phyloP scores from a whole-genome alignment of 1,140 invertebrate species.

The Octopus sinensis region DNA sequence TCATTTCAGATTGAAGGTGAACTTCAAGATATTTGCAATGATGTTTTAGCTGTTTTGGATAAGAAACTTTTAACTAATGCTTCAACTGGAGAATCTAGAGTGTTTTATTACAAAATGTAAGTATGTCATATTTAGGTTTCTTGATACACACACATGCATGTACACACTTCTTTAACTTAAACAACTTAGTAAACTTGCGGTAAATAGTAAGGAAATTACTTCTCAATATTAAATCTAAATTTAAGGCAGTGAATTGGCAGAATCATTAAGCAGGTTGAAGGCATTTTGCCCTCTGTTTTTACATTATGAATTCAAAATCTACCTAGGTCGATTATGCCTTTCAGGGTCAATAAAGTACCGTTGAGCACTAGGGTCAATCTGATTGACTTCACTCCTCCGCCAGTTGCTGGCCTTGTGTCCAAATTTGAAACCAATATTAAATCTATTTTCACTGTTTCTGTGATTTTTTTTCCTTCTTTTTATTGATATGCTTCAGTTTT shows the following conservation, averaged over 20 bases:
- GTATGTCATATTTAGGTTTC: slow-evolving; percentile 31
- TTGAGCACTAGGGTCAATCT: too few species aligned
- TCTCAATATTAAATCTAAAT: not conserved
- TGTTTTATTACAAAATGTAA: slow-evolving; percentile 98
- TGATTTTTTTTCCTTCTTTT: too few species aligned
- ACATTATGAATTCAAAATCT: too few species aligned
- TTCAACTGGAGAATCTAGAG: slow-evolving; percentile 89
- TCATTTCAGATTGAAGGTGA: slow-evolving; percentile 80
- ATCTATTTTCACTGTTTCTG: too few species aligned
- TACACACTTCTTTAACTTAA: not conserved
- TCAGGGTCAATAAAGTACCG: too few species aligned
- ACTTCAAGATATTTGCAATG: slow-evolving; percentile 91
- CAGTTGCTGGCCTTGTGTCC: too few species aligned
- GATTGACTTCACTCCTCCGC: too few species aligned
- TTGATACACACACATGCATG: not conserved
- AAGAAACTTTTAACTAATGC: slow-evolving; percentile 85
- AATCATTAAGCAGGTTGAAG: not conserved
- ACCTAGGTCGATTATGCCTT: too few species aligned
- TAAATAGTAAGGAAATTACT: not conserved
- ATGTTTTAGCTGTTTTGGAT: slow-evolving; percentile 74
- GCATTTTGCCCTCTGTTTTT: not conserved
- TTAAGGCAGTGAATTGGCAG: not conserved
- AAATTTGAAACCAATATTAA: too few species aligned
- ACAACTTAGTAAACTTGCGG: not conserved
- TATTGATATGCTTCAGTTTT: too few species aligned